A percentile compares a stretch with the other conserved stretches of the same genome.
These are phyloP conservation scores for Subanguina moxae DNA, from an alignment of 1,140 invertebrate genomes.

Conservation along the genomic window DNA sequence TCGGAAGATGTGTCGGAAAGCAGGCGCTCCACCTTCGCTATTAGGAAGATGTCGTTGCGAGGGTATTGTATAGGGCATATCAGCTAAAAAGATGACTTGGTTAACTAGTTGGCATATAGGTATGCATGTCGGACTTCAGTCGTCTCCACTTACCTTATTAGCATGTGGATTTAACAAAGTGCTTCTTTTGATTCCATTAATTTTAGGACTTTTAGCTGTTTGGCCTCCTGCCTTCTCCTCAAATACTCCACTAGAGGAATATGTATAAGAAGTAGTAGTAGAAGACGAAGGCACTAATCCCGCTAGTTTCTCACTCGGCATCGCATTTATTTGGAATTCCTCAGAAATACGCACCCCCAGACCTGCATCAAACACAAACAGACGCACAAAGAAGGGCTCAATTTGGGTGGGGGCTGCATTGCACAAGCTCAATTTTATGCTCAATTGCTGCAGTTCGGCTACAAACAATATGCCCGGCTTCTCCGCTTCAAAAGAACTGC, in stretches of 20 bases:
- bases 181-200: slow-evolving; percentile 13
- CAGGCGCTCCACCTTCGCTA: slow-evolving; percentile 34
- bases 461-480: slow-evolving; percentile 26
- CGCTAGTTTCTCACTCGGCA: not conserved
- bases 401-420: slow-evolving; percentile 30
- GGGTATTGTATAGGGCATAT: slow-evolving; percentile 33
- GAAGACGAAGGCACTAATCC: not conserved
- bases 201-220: not conserved
- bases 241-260: slow-evolving; percentile 10
- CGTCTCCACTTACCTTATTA: slow-evolving; percentile 14
- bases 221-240: not conserved
- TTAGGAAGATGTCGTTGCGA: slow-evolving; percentile 29
- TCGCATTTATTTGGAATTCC: slow-evolving; percentile 36
- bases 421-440: slow-evolving; percentile 10
- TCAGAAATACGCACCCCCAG: slow-evolving; percentile 33
- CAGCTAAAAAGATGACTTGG: slow-evolving; percentile 3
- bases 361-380: slow-evolving; percentile 41
- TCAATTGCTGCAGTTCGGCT: slow-evolving; percentile 17
- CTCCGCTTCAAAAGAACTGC: slow-evolving; percentile 13
- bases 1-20: slow-evolving; percentile 40
- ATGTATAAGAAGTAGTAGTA: slow-evolving; percentile 1
- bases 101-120: too few species aligned
- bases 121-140: too few species aligned
- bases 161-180: slow-evolving; percentile 1
- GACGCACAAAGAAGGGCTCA: slow-evolving; percentile 42